Evolutionary conservation across 1,140 invertebrate species (phyloP), one percentile per base, ranked within the genome.

Genomic region (Diuraphis noxia): DNA sequence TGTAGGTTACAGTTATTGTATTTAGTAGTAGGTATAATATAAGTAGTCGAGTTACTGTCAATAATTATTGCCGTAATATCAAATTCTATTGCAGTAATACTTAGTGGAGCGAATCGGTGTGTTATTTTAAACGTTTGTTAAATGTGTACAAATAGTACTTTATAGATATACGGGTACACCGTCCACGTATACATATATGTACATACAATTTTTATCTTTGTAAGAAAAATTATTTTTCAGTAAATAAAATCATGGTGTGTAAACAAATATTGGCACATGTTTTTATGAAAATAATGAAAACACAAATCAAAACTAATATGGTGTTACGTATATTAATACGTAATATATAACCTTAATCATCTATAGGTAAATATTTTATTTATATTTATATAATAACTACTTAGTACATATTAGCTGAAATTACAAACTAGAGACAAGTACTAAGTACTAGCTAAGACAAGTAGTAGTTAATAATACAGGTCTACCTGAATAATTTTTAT

Each of bases 61-160:
- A 90, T 90, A 77, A 82, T 82, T 81, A 49, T 91, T 91, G 88
- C n/a, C 40, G 89, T 91, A 91, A 91, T 91, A 91, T 82, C 34
- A 91, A 77, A 82, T 81, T 91, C 13, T 49, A 41, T 91, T 91
- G 43, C 89, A 36, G 21, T 81, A 91, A 91, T 81, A 81, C 25
- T 91, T 81, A 91, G 34, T 91, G 89, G 43, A 79, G 89, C 89
- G 89, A 91, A 91, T 81, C 89, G 43, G 41, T 38, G 43, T 81
- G 89, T 91, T 81, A 82, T 91, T 82, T 91, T 91, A 91, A 90
- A n/a, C 77, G 43, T 91, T 82, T 40, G 41, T 88, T 63, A 88
- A 88, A 56, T 30, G 52, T 88, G 36, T 88, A 63, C 84, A 52
- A 86, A 86, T 23, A 86, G 43, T 34, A 36, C 19, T 46, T 46